phyloP scores from a whole-genome alignment of 2,113 vertebrate genomes.

The Perca flavescens region DNA sequence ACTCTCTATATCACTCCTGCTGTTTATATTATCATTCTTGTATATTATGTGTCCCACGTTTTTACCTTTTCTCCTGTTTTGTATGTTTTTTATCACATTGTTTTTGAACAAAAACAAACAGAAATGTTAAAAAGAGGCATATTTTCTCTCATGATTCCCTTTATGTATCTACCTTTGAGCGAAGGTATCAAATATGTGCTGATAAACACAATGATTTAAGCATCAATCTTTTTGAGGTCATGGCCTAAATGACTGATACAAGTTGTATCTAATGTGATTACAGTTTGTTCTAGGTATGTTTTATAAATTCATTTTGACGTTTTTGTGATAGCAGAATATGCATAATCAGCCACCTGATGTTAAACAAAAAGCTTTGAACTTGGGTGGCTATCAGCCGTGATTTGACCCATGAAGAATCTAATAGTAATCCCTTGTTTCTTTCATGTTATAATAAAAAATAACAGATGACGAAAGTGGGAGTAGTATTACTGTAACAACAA shows the following conservation, averaged over 20 bases:
- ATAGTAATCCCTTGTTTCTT: not conserved
- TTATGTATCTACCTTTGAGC: not conserved
- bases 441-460: not conserved
- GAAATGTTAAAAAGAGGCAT: not conserved
- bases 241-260: not conserved
- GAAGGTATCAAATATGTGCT: not conserved
- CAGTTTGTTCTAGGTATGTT: not conserved
- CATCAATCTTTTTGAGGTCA: not conserved
- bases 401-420: not conserved
- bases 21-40: too few relatives aligned
- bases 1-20: too few relatives aligned
- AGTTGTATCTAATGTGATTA: not conserved
- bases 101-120: too few relatives aligned
- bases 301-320: not conserved
- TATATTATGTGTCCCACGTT: too few relatives aligned
- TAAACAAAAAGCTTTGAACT: not conserved
- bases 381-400: not conserved
- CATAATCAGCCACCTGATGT: conserved; percentile 31
- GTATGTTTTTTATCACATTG: too few relatives aligned
- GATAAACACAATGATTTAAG: not conserved
- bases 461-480: not conserved
- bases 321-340: not conserved
- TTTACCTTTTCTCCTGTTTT: too few relatives aligned
- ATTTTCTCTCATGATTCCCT: not conserved
- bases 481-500: not conserved